Evolutionary conservation across 1,140 invertebrate species (phyloP), one percentile per base, ranked within the genome.

Genomic region (Drosophila nasuta): DNA sequence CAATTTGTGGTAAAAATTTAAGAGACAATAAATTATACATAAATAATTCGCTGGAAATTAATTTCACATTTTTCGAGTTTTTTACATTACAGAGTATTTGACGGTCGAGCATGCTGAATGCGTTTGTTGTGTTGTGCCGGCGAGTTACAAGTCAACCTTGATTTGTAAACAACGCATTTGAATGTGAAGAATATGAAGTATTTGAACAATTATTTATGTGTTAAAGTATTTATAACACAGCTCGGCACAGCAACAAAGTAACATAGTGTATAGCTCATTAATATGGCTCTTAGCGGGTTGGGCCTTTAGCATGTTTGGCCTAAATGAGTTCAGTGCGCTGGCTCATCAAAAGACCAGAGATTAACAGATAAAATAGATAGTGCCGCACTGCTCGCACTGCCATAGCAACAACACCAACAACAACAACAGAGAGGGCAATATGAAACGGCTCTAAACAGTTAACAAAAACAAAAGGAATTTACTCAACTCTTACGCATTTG

Each of bases 391-490:
- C 51, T 41, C 17, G 13, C 46, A 17, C 17, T 5, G n/a, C 41
- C 46, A 48, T 17, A 8, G 46, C 46, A 48, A 48, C 46, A 48
- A 11, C 6, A 15, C 6, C 5, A 28, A 28, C 5, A 51, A 28
- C 3, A 51, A 28, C 1, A 25, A 28, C 6, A 25, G 3, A 25
- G 28, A 48, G n/a, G 8, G 28, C 58, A 48, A 35, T 13, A 8
- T 10, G 10, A 15, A 20, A 13, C 25, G 25, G 25, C 15, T 56
- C 13, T 56, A 64, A 64, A 11, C 35, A 30, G 46, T 30, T 33
- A 52, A 64, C 51, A 49, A 65, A 71, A 57, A 56, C 63, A 59
- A 51, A 73, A 45, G 63, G 51, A 68, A 58, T 58, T 67, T 13
- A 30, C 45, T 58, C 35, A 58, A 51, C 64, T 79, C 45, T 62